Base-by-base conservation (phyloP, 2,113 vertebrate species). In the Halichoerus grypus region DNA sequence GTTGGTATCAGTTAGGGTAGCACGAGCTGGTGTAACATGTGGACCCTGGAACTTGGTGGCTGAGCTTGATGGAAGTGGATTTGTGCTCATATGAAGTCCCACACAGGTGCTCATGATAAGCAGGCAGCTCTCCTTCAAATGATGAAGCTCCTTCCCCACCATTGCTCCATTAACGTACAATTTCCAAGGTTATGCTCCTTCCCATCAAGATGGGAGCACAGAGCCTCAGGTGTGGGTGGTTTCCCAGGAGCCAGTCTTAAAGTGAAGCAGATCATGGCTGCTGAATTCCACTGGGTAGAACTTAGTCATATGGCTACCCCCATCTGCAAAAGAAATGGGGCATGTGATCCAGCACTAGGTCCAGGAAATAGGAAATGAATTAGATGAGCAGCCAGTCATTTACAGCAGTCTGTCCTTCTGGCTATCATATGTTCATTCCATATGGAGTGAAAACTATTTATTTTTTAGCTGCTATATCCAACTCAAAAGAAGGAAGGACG, bases 171-270 rank as follows among this genome's bases (percentile, higher is more conserved):
- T 46, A 51, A 1, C 57, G 24, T 63, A 31, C 4, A 42, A 16
- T n/a, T n/a, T 69, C 39, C 51, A 24, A 69, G 24, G 81, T 19
- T 13, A 72, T 53, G 26, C 3, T 51, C 28, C 18, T 12, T 71
- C 26, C 19, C 7, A 6, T 81, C 19, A 53, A 26, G 12, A n/a
- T n/a, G 28, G 4, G 74, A 79, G 4, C 42, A 36, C 15, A 7
- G 59, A 21, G n/a, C 24, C 26, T 49, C 7, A 28, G 2, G 3
- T 21, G 11, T n/a, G 22, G 49, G 21, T 1, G 0, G 3, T 16
- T 42, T 51, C 33, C 33, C 36, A 53, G 86, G 18, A 31, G 2
- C 51, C 72, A 67, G n/a, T 21, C 10, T 74, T 74, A 24, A 33
- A 8, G 14, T 18, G 15, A 2, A 33, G n/a, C 21, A 74, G 55